Base-by-base conservation (phyloP, 1,140 invertebrate genomes). In the Globodera ellingtonae region DNA sequence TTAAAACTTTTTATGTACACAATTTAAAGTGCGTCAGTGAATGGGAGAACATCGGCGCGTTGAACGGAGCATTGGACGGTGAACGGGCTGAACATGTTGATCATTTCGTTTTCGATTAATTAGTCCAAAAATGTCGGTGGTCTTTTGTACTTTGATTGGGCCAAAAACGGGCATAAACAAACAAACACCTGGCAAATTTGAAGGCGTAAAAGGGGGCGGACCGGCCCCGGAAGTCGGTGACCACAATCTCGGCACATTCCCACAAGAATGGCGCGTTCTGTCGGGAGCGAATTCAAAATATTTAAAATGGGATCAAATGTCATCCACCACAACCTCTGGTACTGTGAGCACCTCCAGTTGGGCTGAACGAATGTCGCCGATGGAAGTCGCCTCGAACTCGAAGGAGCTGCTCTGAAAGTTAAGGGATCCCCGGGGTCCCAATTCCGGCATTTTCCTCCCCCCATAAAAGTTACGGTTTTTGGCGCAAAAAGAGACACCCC, bases 331-430 rank as follows among this genome's bases (percentile, higher is more conserved):
- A 56, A 76, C 35, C 44, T 9, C 81, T 79, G 80, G 72, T 7
- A 78, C 21, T 0, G 21, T 72, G 48, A 44, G 78, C n/a, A 85
- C 85, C 59, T 35, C 15, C 48, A 85, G 62, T 69, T 85, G 85
- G 3, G 85, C 82, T 0, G 52, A 72, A 18, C 35, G 80, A 44
- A 86, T 18, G 21, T 81, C 83, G 24, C 84, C 84, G 44, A 85
- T 80, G 15, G 84, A 87, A 18, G 80, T 81, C 15, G 84, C 84
- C 81, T 85, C 84, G 21, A 85, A 81, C 46, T 86, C 82, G 72
- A 85, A 85, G 18, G 78, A 48, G 44, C 65, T 75, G 13, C 24
- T n/a, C 83, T 81, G n/a, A 81, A 85, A 79, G 9, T 47, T 13
- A 70, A 24, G 59, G 4, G 48, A 72, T 13, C 48, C 35, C 35